Percentiles rank a stretch among this genome's conserved stretches.
These are phyloP conservation scores for Cynoglossus semilaevis DNA, from an alignment of 2,113 vertebrate species.

Conservation along the genomic window DNA sequence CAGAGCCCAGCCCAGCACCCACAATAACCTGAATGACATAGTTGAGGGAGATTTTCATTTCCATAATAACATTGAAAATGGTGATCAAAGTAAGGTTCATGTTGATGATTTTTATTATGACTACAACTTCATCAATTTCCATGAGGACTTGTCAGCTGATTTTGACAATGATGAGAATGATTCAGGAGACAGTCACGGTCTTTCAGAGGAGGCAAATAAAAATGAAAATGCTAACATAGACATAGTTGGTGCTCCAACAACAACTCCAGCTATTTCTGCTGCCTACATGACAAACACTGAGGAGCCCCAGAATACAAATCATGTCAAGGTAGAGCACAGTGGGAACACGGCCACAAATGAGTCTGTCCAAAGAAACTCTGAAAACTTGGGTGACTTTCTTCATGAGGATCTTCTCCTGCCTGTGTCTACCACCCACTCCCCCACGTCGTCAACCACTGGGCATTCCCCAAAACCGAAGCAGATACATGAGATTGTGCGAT, in stretches of 20 bases:
- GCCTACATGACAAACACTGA: neutral
- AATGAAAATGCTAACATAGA: too few relatives aligned
- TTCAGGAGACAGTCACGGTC: slow-evolving; percentile 27
- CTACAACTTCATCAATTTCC: slow-evolving; percentile 98
- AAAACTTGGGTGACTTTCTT: slow-evolving; percentile 27
- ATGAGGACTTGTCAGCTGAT: slow-evolving; percentile 86
- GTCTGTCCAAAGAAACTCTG: slow-evolving; percentile 7
- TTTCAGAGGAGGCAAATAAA: slow-evolving; percentile 1
- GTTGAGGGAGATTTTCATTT: slow-evolving; percentile 73
- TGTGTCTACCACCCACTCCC: slow-evolving; percentile 37
- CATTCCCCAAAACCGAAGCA: slow-evolving; percentile 24
- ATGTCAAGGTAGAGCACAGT: slow-evolving; percentile 1
- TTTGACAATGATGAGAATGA: slow-evolving; percentile 49
- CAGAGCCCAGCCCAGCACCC: slow-evolving; percentile 47
- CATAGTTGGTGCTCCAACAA: slow-evolving; percentile 4
- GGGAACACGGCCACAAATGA: neutral
- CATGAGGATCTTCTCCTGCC: slow-evolving; percentile 63
- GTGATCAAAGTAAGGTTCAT: slow-evolving; percentile 63
- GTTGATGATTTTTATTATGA: slow-evolving; percentile 98
- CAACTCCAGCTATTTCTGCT: slow-evolving; percentile 3
- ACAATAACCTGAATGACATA: slow-evolving; percentile 63
- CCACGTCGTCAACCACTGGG: slow-evolving; percentile 24
- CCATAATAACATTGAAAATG: slow-evolving; percentile 65
- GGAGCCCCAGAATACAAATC: neutral
- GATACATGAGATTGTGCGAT: neutral